Evolutionary conservation across 2,888 invertebrate genomes (phyloP), one percentile per base, ranked within the genome.

Genomic region (Bombyx huttoni): DNA sequence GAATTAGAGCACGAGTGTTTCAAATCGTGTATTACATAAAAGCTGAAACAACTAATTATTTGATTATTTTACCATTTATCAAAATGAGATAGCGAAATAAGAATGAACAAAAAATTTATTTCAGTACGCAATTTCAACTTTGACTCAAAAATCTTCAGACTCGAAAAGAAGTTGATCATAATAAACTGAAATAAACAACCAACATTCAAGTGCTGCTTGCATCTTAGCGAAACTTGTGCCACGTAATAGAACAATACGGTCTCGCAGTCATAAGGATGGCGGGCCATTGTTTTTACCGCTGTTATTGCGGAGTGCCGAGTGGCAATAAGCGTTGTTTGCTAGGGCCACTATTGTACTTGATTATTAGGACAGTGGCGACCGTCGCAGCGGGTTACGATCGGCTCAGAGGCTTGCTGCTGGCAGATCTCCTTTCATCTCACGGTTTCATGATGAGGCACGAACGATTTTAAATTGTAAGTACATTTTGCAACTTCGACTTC

Each of bases 311-410:
- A 78, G 75, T 76, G 77, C 72, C 68, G 78, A 78, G 78, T 75
- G 74, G 83, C 82, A 84, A 84, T 83, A 83, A 83, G 78, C 78
- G 71, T 69, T 81, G 83, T 84, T 82, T 78, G 78, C 73, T 71
- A 74, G 78, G 70, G 75, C 78, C 73, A 81, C 81, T 79, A 80
- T 83, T 83, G 83, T 82, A 71, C 65, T 70, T 63, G 71, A 78
- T 83, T 85, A 84, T 82, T 84, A 81, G 82, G 76, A 75, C 76
- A 75, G 76, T 68, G 65, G 70, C 62, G 63, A 61, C 61, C 64
- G 67, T 64, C 58, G 64, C 63, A 64, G 68, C 68, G 67, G 71
- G 71, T 70, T 73, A 73, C 74, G 72, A 72, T 65, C 64, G 68
- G 71, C 74, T 75, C 67, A 68, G 66, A 62, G 60, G 24, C 24